Evolutionary conservation across 2,888 invertebrate genomes (phyloP), one percentile per base, ranked within the genome.

Genomic region (Aleiodes leptofemur): DNA sequence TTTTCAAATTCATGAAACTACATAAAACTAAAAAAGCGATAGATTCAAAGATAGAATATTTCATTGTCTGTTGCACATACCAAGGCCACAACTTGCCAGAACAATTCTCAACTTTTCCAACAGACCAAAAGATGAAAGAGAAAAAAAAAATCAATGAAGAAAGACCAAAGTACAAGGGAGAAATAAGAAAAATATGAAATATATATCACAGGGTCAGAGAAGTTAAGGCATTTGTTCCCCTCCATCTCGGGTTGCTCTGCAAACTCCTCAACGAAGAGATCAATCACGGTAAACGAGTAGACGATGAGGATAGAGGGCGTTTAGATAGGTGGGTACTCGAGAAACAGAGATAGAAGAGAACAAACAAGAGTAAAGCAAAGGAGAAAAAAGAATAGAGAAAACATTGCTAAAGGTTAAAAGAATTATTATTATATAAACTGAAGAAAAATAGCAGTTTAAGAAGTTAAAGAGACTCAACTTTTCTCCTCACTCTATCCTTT

Each of bases 241-340:
- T 31, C 64, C 55, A 29, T 68, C 51, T 66, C 64, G 53, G 53
- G 64, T 70, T 74, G 16, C 31, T 53, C 55, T 31, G 31, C 59
- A 55, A 74, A 70, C 43, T 70, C 53, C 48, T 69, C 61, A 76
- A 69, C 64, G 53, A 64, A 50, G 34, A 72, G 69, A 76, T 76
- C 72, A 73, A 69, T 76, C 76, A 72, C 53, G 31, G 64, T 72
- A 53, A 72, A 72, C 55, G 69, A 69, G 72, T 57, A 8, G 51
- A 29, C 16, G 31, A 68, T 68, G 43, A 16, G 51, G 51, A 50
- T 50, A 23, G 66, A 29, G 66, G 66, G 48, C 23, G 66, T 50
- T 23, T 16, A 48, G 43, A 23, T 13, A 48, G 66, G 43, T 38
- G 8, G 38, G 9, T 9, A 43, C 43, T 43, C 43, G 51, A 53